Conservation (phyloP, 2,113 vertebrate species). For the Erythrocebus patas region DNA sequence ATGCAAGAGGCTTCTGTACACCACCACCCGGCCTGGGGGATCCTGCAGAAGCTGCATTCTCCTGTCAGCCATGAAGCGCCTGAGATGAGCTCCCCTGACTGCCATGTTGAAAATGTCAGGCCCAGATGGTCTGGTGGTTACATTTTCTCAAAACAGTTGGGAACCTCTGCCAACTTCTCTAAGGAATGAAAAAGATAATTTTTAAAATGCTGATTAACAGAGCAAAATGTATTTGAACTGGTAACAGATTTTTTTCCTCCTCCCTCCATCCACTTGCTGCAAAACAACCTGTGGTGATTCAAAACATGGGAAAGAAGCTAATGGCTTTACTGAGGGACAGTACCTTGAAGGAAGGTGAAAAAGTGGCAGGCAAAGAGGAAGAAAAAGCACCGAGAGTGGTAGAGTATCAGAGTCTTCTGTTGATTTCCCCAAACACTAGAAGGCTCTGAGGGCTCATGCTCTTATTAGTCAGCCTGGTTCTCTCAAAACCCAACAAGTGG, state of each 20-base stretch:
- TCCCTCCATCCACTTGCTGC: conserved; percentile 38
- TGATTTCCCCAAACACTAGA: background rate
- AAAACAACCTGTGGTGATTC: conserved; percentile 68
- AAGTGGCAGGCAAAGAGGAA: background rate
- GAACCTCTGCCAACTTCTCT: conserved; percentile 70
- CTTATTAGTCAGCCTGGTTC: background rate
- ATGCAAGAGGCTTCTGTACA: background rate
- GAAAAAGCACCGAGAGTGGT: background rate
- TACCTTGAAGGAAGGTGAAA: background rate
- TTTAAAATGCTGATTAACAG: conserved; percentile 74
- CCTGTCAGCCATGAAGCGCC: conserved; percentile 30
- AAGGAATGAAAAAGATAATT: conserved; percentile 68
- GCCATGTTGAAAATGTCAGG: conserved; percentile 77
- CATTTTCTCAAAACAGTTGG: conserved; percentile 64
- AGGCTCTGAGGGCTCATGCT: background rate
- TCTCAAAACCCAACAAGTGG: background rate
- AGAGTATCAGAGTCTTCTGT: background rate
- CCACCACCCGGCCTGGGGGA: background rate
- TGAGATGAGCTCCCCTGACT: conserved; percentile 66
- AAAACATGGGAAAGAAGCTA: conserved; percentile 26
- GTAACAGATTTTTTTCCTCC: conserved; percentile 73
- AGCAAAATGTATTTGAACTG: conserved; percentile 78
- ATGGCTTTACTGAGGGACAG: background rate
- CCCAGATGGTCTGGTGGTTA: conserved; percentile 73
- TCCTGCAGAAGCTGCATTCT: background rate